Conservation (phyloP, 2,797 vertebrate genomes). For the Paguma larvata region DNA sequence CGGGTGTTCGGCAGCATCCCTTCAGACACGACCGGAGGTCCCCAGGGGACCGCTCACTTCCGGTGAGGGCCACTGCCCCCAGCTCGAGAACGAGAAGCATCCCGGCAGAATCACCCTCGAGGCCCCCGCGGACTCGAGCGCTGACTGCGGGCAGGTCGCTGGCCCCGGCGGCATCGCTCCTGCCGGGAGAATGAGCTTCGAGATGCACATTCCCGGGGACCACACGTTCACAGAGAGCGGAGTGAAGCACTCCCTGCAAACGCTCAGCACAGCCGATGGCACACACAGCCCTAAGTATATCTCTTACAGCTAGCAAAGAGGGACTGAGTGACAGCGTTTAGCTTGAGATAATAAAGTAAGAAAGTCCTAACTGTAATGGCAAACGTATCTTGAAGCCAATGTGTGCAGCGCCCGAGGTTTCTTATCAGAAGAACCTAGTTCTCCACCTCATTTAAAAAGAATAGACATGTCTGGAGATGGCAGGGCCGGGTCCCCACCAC, state of each 20-base stretch:
- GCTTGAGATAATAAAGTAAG: neutral
- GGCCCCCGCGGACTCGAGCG: neutral
- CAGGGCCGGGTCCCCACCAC: neutral
- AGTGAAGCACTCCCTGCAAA: neutral
- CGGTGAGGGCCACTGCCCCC: fast-evolving
- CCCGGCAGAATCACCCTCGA: neutral
- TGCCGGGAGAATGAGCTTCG: neutral
- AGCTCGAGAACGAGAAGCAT: neutral
- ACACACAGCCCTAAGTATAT: neutral
- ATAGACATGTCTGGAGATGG: neutral
- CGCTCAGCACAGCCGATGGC: neutral
- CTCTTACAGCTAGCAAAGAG: neutral
- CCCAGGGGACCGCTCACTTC: neutral
- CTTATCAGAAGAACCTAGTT: neutral
- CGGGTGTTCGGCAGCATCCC: neutral
- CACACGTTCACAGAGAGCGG: neutral
- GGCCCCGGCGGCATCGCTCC: too few relatives aligned
- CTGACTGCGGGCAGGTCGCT: neutral
- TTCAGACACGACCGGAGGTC: neutral
- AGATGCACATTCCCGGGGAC: neutral
- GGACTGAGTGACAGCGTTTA: neutral
- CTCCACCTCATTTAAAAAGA: neutral
- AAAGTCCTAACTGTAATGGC: neutral
- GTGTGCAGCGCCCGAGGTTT: neutral
- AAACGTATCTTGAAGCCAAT: neutral